phyloP scores from a whole-genome alignment of 2,888 invertebrate genomes.

The Seira sanloemensis region DNA sequence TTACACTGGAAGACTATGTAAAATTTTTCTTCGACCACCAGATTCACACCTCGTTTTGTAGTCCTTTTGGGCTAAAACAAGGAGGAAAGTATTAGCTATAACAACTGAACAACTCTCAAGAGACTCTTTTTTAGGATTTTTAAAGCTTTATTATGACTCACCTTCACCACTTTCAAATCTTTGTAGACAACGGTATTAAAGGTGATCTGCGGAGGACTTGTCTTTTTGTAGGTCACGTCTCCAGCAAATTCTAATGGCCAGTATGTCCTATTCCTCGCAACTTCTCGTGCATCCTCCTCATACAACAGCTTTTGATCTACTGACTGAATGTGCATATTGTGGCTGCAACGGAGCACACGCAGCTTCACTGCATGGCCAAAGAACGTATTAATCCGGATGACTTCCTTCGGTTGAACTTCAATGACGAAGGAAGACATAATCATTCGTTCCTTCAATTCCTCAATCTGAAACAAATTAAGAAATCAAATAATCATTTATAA shows the following conservation, averaged over 20 bases:
- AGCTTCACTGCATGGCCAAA: neutral
- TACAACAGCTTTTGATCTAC: neutral
- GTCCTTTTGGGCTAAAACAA: neutral
- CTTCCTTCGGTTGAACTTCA: neutral
- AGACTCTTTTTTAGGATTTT: neutral
- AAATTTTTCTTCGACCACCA: neutral
- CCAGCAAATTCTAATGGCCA: neutral
- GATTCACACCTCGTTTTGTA: neutral
- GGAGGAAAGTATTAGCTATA: neutral
- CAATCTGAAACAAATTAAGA: too few species aligned
- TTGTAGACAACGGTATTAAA: neutral
- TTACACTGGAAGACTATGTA: neutral
- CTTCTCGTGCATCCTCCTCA: neutral
- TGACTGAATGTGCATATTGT: neutral
- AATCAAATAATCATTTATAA: too few species aligned
- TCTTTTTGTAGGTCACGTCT: neutral
- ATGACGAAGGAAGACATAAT: neutral
- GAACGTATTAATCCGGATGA: neutral
- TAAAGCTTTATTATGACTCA: neutral
- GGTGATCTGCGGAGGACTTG: neutral
- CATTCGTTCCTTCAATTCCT: neutral
- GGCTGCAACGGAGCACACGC: neutral
- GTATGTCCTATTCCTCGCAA: neutral
- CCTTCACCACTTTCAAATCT: neutral
- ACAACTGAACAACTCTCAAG: neutral